Percentiles rank a stretch among this genome's conserved stretches.
phyloP scores from a whole-genome alignment of 2,888 invertebrate species.

The Melinopterus prodromus region DNA sequence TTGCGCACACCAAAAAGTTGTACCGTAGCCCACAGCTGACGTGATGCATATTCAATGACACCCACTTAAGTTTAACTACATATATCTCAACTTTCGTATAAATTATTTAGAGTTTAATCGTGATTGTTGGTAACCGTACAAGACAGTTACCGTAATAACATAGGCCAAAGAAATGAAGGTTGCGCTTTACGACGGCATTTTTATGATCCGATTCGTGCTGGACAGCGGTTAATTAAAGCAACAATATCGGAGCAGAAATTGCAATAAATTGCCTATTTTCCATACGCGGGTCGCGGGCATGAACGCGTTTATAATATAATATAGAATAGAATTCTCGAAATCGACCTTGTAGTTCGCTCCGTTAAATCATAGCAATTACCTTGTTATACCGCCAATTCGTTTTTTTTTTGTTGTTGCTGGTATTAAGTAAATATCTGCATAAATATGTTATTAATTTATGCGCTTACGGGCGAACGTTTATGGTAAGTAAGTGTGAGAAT shows the following conservation, averaged over 20 bases:
- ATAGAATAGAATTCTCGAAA: background rate
- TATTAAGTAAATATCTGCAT: slow-evolving; percentile 4
- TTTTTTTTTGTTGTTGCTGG: background rate
- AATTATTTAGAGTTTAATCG: background rate
- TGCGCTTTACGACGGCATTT: background rate
- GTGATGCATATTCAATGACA: background rate
- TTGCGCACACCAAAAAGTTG: background rate
- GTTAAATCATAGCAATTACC: background rate
- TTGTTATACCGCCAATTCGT: background rate
- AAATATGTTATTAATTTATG: background rate
- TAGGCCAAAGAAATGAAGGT: background rate
- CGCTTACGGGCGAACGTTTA: background rate
- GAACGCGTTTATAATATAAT: background rate
- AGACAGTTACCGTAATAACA: background rate
- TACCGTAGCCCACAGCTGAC: background rate
- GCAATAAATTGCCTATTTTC: slow-evolving; percentile 4
- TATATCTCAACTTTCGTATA: background rate
- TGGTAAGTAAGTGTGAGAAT: background rate
- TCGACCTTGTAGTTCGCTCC: background rate
- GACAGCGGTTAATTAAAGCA: background rate
- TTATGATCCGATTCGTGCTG: background rate
- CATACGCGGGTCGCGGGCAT: background rate
- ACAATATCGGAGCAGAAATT: background rate
- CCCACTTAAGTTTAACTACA: background rate
- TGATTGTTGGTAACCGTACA: background rate